phyloP scores from a whole-genome alignment of 2,797 vertebrate species.

The Typhlichthys eigenmanni region DNA sequence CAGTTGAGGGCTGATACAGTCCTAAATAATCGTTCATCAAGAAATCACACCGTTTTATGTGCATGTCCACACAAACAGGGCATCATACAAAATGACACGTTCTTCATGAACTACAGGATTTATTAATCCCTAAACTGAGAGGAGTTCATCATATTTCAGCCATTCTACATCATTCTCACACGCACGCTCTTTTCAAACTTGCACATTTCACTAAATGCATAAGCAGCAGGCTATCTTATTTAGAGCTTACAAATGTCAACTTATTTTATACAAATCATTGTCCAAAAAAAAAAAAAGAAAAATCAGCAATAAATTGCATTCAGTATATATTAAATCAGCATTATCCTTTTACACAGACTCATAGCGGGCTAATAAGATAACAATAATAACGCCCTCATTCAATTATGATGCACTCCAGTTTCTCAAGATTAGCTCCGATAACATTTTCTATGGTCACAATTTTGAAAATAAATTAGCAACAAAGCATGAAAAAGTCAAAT shows the following conservation, averaged over 20 bases:
- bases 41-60: slow-evolving; percentile 44
- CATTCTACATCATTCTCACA: slow-evolving; percentile 52
- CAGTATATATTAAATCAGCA: slow-evolving; percentile 76
- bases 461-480: slow-evolving; percentile 53
- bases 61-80: slow-evolving; percentile 49
- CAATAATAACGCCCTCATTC: slow-evolving; percentile 71
- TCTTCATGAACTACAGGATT: slow-evolving; percentile 62
- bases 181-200: slow-evolving; percentile 60
- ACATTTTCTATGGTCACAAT: slow-evolving; percentile 52
- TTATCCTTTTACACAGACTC: slow-evolving; percentile 61
- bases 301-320: slow-evolving; percentile 69
- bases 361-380: slow-evolving; percentile 51
- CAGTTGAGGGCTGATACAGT: slow-evolving; percentile 61
- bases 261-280: slow-evolving; percentile 78
- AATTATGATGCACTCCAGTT: slow-evolving; percentile 53
- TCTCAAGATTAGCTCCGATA: slow-evolving; percentile 56
- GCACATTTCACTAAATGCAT: slow-evolving; percentile 59
- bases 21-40: slow-evolving; percentile 57
- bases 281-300: slow-evolving; percentile 58
- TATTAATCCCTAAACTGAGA: slow-evolving; percentile 60
- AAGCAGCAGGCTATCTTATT: slow-evolving; percentile 79
- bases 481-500: slow-evolving; percentile 45
- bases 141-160: slow-evolving; percentile 47
- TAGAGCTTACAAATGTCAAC: slow-evolving; percentile 74
- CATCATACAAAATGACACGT: slow-evolving; percentile 54